Evolutionary conservation across 1,140 invertebrate genomes (phyloP).

Genomic region (Heliothis subflexa): DNA sequence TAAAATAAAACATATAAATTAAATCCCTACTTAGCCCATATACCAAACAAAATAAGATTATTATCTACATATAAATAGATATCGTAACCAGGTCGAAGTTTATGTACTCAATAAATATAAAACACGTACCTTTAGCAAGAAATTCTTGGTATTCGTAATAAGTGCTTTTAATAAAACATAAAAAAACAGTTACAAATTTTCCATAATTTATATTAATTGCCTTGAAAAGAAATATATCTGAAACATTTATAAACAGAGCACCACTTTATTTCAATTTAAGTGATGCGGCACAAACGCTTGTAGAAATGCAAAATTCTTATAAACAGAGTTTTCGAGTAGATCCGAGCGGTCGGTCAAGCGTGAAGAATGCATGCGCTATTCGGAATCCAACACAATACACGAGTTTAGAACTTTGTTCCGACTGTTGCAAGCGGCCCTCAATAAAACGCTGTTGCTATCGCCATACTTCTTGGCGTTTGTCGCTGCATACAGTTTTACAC

Average conservation of each 20-base stretch:
- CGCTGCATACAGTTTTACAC: constrained; percentile 52
- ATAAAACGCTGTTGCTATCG: constrained; percentile 58
- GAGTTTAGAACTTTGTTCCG: constrained; percentile 41
- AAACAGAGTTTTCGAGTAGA: constrained; percentile 43
- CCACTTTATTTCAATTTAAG: background rate
- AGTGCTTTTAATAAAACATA: too few relatives aligned
- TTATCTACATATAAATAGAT: too few relatives aligned
- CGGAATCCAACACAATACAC: constrained; percentile 51
- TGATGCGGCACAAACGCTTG: constrained; percentile 18
- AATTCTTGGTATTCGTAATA: too few relatives aligned
- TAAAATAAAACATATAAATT: too few relatives aligned
- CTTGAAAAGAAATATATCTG: background rate
- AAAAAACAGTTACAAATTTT: too few relatives aligned
- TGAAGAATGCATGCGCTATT: constrained; percentile 57
- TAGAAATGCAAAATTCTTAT: constrained; percentile 36
- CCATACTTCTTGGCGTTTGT: constrained; percentile 48
- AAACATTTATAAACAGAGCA: background rate
- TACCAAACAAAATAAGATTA: too few relatives aligned
- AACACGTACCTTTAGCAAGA: too few relatives aligned
- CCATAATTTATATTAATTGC: too few relatives aligned
- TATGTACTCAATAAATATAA: too few relatives aligned
- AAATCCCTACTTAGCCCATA: too few relatives aligned
- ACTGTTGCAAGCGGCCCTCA: constrained; percentile 50
- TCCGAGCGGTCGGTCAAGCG: constrained; percentile 49
- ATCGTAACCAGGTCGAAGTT: too few relatives aligned